Percentiles rank a stretch among this genome's conserved stretches.
Conservation (phyloP, 92 coral and sea anemone species). For the Epizoanthus fatuus region DNA sequence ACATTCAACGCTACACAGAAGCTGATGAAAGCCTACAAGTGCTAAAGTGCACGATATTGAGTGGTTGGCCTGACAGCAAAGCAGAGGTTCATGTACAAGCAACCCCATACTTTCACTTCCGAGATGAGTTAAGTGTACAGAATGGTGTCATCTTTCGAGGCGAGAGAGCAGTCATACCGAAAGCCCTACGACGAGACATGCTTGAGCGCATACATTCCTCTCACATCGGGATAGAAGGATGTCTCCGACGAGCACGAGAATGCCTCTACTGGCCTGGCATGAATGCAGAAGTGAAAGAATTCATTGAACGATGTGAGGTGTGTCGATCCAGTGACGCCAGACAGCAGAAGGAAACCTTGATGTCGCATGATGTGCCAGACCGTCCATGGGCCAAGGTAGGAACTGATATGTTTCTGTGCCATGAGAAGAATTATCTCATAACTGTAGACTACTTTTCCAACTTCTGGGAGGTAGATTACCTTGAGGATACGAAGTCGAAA, state of each 20-base stretch:
- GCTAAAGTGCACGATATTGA: too few relatives aligned
- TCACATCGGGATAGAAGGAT: conserved; percentile 53
- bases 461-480: conserved; percentile 45
- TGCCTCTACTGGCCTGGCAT: not conserved
- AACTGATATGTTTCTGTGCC: conserved; percentile 35
- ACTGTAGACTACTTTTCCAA: conserved; percentile 48
- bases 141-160: too few relatives aligned
- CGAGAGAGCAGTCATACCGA: conserved; percentile 41
- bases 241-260: not conserved
- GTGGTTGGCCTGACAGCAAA: too few relatives aligned
- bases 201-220: conserved; percentile 36
- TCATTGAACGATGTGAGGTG: not conserved
- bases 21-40: too few relatives aligned
- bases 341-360: not conserved
- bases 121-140: too few relatives aligned
- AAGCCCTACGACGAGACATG: conserved; percentile 44
- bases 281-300: not conserved
- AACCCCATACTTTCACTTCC: too few relatives aligned
- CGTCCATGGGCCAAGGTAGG: conserved; percentile 57
- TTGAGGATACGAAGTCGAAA: conserved; percentile 22
- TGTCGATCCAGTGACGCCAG: not conserved
- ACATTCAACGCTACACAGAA: too few relatives aligned
- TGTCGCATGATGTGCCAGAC: not conserved
- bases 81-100: too few relatives aligned
- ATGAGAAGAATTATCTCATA: conserved; percentile 36